phyloP scores from a whole-genome alignment of 2,888 invertebrate genomes.

The Eupithecia dodoneata region DNA sequence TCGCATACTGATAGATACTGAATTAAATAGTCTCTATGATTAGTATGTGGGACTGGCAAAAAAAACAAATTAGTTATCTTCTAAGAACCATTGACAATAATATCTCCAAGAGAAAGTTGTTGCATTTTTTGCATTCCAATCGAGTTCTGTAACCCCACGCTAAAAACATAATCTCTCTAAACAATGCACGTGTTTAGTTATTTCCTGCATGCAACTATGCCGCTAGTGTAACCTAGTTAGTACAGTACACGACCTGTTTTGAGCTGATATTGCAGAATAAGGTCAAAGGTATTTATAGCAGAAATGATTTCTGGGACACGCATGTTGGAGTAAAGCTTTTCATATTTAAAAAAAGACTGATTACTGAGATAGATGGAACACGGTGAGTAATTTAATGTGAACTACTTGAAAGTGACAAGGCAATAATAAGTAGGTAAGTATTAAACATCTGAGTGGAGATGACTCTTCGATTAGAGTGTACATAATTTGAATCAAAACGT shows the following conservation, averaged over 20 bases:
- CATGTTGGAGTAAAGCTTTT: not conserved
- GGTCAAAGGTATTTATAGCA: slow-evolving; percentile 28
- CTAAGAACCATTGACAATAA: slow-evolving; percentile 1
- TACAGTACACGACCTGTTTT: slow-evolving; percentile 32
- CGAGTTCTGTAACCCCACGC: slow-evolving; percentile 17
- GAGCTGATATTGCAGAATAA: slow-evolving; percentile 5
- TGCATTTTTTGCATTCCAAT: slow-evolving; percentile 3
- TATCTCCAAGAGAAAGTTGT: slow-evolving; percentile 4
- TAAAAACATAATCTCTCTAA: slow-evolving; percentile 14
- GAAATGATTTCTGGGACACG: not conserved
- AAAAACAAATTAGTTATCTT: not conserved
- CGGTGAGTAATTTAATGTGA: too few relatives aligned
- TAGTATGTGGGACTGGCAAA: not conserved
- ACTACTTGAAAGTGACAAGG: too few relatives aligned
- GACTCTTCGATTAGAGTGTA: too few relatives aligned
- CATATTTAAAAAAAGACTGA: too few relatives aligned
- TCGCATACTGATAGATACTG: not conserved
- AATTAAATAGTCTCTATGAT: not conserved
- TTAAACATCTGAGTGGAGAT: too few relatives aligned
- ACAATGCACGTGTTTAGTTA: slow-evolving; percentile 7
- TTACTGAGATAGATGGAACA: too few relatives aligned
- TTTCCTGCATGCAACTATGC: slow-evolving; percentile 16
- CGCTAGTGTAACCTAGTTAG: slow-evolving; percentile 39
- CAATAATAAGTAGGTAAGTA: too few relatives aligned
- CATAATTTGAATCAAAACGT: too few relatives aligned